Conservation (phyloP, 2,888 invertebrate species). For the Eueremaeus valkanovi region DNA sequence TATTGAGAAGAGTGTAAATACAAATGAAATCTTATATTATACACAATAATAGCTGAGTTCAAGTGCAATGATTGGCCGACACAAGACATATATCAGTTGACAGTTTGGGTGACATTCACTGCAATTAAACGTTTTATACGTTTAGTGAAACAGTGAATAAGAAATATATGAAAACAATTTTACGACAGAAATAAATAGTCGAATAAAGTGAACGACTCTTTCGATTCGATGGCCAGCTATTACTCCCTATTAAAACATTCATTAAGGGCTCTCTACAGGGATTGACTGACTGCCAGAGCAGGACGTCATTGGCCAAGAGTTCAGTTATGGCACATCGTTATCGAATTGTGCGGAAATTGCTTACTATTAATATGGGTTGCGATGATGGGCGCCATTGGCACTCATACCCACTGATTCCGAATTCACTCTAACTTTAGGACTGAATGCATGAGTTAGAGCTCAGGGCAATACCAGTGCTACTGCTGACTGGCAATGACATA, state of each 20-base stretch:
- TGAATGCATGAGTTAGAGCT: conserved; percentile 4
- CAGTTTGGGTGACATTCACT: background rate
- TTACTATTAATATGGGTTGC: conserved; percentile 1
- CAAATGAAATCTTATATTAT: no score
- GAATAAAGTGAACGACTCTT: background rate
- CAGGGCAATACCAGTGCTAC: background rate
- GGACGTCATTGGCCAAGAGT: background rate
- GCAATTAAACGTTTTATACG: background rate
- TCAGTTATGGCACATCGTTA: background rate
- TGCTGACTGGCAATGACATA: background rate
- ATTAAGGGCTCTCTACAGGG: background rate
- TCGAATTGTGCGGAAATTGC: conserved; percentile 6
- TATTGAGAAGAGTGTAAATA: no score
- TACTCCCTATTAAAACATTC: background rate
- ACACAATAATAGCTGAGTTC: background rate
- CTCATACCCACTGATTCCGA: background rate
- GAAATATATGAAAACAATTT: background rate
- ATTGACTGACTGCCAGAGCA: background rate
- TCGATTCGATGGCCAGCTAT: background rate
- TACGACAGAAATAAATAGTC: background rate
- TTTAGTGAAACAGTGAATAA: conserved; percentile 5
- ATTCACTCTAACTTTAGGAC: background rate
- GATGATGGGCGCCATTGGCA: background rate
- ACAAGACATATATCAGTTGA: background rate
- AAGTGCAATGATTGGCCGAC: background rate